A percentile compares a stretch with the other conserved stretches of the same genome.
Evolutionary conservation across 2,113 vertebrate genomes (phyloP).

Genomic region (Mastomys coucha): DNA sequence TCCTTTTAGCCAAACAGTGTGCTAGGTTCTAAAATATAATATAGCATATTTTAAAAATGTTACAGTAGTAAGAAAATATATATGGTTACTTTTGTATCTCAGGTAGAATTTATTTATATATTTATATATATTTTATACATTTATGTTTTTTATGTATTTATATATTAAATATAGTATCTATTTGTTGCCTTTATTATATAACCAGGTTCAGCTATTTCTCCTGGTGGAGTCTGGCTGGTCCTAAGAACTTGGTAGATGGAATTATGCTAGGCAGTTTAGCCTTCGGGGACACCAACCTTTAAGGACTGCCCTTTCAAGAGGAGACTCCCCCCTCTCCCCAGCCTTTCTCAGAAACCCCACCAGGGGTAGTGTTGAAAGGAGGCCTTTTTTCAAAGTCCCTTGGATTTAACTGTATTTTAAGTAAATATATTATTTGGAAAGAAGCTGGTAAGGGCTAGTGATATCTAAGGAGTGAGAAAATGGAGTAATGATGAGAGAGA

Average conservation of each 20-base stretch:
- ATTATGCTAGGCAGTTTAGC: background rate
- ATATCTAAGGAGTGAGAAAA: background rate
- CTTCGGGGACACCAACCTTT: background rate
- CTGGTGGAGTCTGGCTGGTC: constrained; percentile 24
- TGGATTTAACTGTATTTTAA: constrained; percentile 1
- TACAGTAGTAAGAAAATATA: background rate
- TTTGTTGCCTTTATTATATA: constrained; percentile 34
- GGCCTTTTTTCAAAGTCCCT: background rate
- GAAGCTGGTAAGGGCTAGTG: background rate
- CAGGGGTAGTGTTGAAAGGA: background rate
- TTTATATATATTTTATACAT: background rate
- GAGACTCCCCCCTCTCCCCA: background rate
- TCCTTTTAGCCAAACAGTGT: background rate
- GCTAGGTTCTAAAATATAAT: background rate
- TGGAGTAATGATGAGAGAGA: background rate
- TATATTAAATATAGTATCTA: background rate
- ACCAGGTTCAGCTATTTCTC: constrained; percentile 21
- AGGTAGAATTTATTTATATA: background rate
- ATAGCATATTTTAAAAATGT: background rate
- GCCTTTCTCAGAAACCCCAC: background rate
- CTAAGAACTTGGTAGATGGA: background rate
- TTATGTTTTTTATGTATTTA: background rate
- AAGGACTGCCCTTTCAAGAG: background rate
- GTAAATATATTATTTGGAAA: background rate
- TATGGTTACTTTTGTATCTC: background rate